A percentile compares a stretch with the other conserved stretches of the same genome.
Conservation (phyloP, 2,888 invertebrate genomes). For the Asteroscopus sphinx region DNA sequence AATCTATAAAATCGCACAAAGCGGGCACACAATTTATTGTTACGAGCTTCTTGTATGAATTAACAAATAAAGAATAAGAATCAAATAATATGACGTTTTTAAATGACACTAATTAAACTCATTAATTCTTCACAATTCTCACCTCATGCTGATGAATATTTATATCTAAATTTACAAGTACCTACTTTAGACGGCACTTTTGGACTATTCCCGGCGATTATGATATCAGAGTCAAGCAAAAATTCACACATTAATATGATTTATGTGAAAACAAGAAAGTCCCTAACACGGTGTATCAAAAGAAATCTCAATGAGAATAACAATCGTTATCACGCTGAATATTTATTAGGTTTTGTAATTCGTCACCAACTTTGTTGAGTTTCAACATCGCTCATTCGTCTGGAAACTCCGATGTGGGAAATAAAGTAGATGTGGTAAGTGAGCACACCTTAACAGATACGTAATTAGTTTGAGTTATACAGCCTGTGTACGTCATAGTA, state of each 20-base stretch:
- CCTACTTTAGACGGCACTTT: too few relatives aligned
- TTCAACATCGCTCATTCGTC: conserved; percentile 65
- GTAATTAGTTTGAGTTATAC: too few relatives aligned
- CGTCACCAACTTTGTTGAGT: conserved; percentile 68
- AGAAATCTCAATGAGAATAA: conserved; percentile 55
- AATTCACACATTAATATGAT: conserved; percentile 17
- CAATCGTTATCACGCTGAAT: conserved; percentile 59
- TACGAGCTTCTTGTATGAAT: too few relatives aligned
- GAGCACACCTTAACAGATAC: neutral
- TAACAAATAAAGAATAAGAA: too few relatives aligned
- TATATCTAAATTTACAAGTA: too few relatives aligned
- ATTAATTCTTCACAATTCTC: too few relatives aligned
- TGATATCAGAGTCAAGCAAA: conserved; percentile 20
- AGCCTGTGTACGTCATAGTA: too few relatives aligned
- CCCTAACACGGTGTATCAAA: conserved; percentile 37
- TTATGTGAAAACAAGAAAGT: conserved; percentile 7
- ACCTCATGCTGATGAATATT: too few relatives aligned
- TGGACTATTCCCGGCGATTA: conserved; percentile 6
- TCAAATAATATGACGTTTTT: too few relatives aligned
- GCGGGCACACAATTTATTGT: too few relatives aligned
- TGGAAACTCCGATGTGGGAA: conserved; percentile 12
- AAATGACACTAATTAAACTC: too few relatives aligned
- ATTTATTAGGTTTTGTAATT: conserved; percentile 65
- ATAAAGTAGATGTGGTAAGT: conserved; percentile 14
- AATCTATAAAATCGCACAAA: too few relatives aligned